These are phyloP conservation scores for Chesias legatella DNA, from an alignment of 2,888 invertebrate species.

Conservation along the genomic window DNA sequence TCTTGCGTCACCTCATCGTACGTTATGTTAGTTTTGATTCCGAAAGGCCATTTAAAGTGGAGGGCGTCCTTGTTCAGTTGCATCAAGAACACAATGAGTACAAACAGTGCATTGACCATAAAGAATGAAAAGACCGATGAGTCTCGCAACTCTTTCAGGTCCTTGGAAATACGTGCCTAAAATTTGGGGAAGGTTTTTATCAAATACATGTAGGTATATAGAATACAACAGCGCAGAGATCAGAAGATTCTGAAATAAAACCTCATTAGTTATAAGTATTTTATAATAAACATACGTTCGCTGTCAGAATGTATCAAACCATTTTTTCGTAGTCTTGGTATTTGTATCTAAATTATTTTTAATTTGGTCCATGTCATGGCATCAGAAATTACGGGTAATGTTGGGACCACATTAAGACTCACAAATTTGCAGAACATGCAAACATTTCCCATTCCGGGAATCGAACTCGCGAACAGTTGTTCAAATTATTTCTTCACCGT, in stretches of 20 bases:
- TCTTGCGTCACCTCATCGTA: constrained; percentile 94
- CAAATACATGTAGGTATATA: constrained; percentile 34
- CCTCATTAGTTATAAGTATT: constrained; percentile 20
- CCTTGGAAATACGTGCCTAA: constrained; percentile 94
- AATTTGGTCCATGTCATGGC: too few species aligned
- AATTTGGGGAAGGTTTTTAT: constrained; percentile 70
- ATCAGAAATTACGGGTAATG: too few species aligned
- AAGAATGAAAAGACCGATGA: constrained; percentile 97
- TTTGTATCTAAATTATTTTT: too few species aligned
- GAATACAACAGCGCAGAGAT: constrained; percentile 25
- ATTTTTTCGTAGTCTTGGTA: too few species aligned
- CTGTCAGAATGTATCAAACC: too few species aligned
- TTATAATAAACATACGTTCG: too few species aligned
- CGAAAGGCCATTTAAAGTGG: constrained; percentile 97
- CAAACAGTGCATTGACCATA: constrained; percentile 99
- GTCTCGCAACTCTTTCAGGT: constrained; percentile 96
- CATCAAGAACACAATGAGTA: constrained; percentile 98
- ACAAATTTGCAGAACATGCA: too few species aligned
- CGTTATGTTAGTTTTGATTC: constrained; percentile 95
- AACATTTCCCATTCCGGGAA: too few species aligned
- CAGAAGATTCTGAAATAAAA: constrained; percentile 43
- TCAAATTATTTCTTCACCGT: too few species aligned
- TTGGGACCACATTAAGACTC: too few species aligned
- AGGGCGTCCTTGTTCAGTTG: constrained; percentile 98
- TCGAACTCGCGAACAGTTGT: too few species aligned